Base-by-base conservation (phyloP, 2,797 vertebrate species). In the Acipenser ruthenus region DNA sequence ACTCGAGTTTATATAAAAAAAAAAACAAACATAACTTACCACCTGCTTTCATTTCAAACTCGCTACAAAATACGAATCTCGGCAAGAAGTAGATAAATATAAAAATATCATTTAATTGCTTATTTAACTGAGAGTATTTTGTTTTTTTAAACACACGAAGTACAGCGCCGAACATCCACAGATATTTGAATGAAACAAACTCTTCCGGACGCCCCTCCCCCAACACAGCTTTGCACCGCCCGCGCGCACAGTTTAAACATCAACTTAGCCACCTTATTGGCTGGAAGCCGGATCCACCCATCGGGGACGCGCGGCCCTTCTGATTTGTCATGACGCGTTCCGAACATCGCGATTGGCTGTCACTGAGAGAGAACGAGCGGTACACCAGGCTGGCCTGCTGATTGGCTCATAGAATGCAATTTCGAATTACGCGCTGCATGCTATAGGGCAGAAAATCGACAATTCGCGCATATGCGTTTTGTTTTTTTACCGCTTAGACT, bases 31-130 rank as follows among this genome's bases (percentile, higher is more conserved):
- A 37, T 37, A 37, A 86, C 89, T 92, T 83, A 92, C 90, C 87
- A 73, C 87, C 86, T 63, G 83, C 87, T 88, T 90, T 91, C 90
- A 92, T 92, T 79, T 82, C 88, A 82, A 82, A 55, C 10, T 55
- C 53, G 18, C 18, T 18, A 18, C 1, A 18, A 18, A 37, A 37
- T 5, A 37, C 4, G 37, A 37, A 37, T 37, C 37, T 37, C 4
- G 4, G 37, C 0, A 37, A 37, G 37, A 37, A 23, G 18, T 13
- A 47, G 12, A 23, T 64, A n/a, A 50, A 58, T 62, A 37, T 65
- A 55, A 51, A 23, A 47, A 12, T 49, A 53, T n/a, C n/a, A 58
- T 13, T n/a, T 58, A 58, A 58, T n/a, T 58, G 7, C 8, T n/a
- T 58, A 58, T 12, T 6, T 13, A 58, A n/a, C 11, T 58, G 15